Evolutionary conservation across 2,888 invertebrate genomes (phyloP).

Genomic region (Macrostomum cliftonense): DNA sequence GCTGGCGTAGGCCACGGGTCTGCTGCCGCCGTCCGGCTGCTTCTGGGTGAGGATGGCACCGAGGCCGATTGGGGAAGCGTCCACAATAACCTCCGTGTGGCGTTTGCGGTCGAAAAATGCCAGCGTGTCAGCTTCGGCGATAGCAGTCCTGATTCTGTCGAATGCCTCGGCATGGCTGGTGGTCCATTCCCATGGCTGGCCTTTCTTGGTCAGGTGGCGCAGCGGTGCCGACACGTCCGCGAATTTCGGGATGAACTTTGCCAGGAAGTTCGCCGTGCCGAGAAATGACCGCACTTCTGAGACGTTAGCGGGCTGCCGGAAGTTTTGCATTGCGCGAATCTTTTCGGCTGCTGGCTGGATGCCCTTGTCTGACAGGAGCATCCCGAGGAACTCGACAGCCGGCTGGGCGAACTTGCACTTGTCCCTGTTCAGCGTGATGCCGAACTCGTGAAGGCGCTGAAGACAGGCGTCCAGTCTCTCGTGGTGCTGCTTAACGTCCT

Average conservation of each 20-base stretch:
- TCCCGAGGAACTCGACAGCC: neutral
- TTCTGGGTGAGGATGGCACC: conserved; percentile 3
- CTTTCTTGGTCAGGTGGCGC: conserved; percentile 8
- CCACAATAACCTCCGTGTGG: conserved; percentile 9
- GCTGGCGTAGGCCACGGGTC: conserved; percentile 10
- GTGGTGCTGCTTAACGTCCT: conserved; percentile 8
- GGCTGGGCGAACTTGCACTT: conserved; percentile 10
- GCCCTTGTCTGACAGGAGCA: conserved; percentile 1
- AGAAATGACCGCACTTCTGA: conserved; percentile 11
- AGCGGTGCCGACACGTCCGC: conserved; percentile 11
- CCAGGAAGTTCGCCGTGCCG: conserved; percentile 8
- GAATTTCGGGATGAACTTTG: conserved; percentile 7
- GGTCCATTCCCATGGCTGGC: conserved; percentile 7
- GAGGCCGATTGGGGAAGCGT: conserved; percentile 12
- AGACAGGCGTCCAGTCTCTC: conserved; percentile 3
- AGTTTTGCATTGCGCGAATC: conserved; percentile 1
- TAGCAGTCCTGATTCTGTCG: conserved; percentile 11
- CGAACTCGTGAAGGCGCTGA: conserved; percentile 9
- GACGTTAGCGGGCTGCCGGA: conserved; percentile 4
- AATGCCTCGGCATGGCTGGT: conserved; percentile 3
- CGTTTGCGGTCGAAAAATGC: conserved; percentile 8
- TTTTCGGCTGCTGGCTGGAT: conserved; percentile 3
- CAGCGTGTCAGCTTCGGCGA: neutral
- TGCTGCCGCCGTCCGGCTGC: neutral
- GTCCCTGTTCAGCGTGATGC: conserved; percentile 9